Evolutionary conservation across 2,113 vertebrate genomes (phyloP).

Genomic region (Salminus brasiliensis): DNA sequence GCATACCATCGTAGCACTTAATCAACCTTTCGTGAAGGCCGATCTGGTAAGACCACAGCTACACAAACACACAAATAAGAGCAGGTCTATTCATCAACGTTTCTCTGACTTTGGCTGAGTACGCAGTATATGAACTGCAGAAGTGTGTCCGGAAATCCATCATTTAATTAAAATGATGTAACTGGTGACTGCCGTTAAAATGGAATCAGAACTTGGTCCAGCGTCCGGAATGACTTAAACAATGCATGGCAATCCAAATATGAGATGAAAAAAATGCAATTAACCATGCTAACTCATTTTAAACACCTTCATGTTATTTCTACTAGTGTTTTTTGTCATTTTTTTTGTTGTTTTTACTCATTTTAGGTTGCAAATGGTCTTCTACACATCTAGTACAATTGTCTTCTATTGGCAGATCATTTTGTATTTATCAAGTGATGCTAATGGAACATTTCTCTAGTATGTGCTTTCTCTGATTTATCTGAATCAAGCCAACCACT

Average conservation of each 20-base stretch:
- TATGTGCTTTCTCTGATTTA: too few relatives aligned
- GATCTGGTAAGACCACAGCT: slow-evolving; percentile 38
- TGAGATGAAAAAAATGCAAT: neutral
- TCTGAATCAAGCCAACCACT: too few relatives aligned
- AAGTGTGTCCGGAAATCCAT: slow-evolving; percentile 1
- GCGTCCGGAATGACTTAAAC: neutral
- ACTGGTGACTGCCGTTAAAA: slow-evolving; percentile 21
- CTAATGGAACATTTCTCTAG: too few relatives aligned
- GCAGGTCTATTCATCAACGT: slow-evolving; percentile 38
- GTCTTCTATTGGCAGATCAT: too few relatives aligned
- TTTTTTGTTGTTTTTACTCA: too few relatives aligned
- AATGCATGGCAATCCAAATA: neutral
- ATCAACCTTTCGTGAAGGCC: slow-evolving; percentile 46
- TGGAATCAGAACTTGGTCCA: slow-evolving; percentile 19
- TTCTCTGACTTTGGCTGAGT: neutral
- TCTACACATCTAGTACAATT: too few relatives aligned
- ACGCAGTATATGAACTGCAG: neutral
- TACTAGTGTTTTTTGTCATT: too few relatives aligned
- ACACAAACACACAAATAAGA: slow-evolving; percentile 34
- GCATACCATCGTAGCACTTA: slow-evolving; percentile 29
- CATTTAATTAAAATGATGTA: slow-evolving; percentile 25
- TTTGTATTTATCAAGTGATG: too few relatives aligned
- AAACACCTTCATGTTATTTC: too few relatives aligned
- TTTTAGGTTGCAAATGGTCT: too few relatives aligned
- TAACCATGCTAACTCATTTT: too few relatives aligned